Evolutionary conservation across 2,797 vertebrate genomes (phyloP).

Genomic region (Microtus californicus): DNA sequence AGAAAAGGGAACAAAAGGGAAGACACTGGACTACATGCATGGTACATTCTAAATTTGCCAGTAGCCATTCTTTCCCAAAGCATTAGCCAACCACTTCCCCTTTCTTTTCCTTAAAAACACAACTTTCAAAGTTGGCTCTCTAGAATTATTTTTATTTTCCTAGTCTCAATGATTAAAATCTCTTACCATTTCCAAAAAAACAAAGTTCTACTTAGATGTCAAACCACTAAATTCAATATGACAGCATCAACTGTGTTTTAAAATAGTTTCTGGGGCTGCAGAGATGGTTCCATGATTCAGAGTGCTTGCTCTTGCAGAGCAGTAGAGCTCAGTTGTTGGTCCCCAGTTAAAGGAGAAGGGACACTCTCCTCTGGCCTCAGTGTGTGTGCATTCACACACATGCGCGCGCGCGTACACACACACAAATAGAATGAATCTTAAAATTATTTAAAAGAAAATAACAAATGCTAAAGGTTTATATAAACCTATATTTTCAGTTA

Average conservation of each 20-base stretch:
- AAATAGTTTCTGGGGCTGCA: not conserved
- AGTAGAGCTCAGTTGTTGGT: not conserved
- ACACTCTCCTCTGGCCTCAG: not conserved
- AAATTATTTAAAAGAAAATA: not conserved
- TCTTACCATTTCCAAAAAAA: not conserved
- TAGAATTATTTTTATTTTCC: not conserved
- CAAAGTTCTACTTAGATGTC: not conserved
- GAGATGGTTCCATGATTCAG: too few relatives aligned
- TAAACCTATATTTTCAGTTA: not conserved
- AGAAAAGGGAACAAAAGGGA: not conserved
- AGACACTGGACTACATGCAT: not conserved
- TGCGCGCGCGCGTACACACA: not conserved
- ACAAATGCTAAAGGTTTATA: slow-evolving; percentile 23
- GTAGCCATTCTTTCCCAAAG: not conserved
- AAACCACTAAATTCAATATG: not conserved
- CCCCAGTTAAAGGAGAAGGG: not conserved
- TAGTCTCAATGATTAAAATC: slow-evolving; percentile 11
- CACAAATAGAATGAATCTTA: not conserved
- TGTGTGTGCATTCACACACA: not conserved
- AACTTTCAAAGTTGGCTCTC: not conserved
- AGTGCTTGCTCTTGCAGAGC: not conserved
- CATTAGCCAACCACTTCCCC: not conserved
- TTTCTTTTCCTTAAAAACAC: not conserved
- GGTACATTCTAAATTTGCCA: not conserved
- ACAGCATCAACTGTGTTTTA: not conserved